Evolutionary conservation across 92 coral and sea anemone species (phyloP), one percentile per base, ranked within the genome.

Genomic region (Paramuricea clavata): DNA sequence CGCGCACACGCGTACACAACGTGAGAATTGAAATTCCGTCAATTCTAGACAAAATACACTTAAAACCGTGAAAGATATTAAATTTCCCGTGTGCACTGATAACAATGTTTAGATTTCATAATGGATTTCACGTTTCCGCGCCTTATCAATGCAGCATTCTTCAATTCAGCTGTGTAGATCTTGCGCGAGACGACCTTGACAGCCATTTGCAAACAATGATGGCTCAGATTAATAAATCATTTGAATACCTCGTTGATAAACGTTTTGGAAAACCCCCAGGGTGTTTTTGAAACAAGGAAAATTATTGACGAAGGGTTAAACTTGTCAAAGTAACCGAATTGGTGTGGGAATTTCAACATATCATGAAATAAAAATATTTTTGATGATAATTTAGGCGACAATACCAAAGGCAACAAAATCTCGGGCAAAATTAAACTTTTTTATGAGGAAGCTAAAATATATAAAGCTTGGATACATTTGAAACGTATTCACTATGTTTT

Each of bases 221-320:
- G 64, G 26, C 33, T 52, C 36, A 74, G 28, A 47, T 76, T 17
- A 50, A 76, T 76, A 76, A 76, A 49, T 76, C 82, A 50, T 30
- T 76, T 76, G 49, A 0, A 42, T 15, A 47, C 10, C 52, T 4
- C 16, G 52, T 47, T 47, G 17, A 36, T 2, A 47, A 47, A 47
- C 52, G 13, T 9, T 12, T 47, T 12, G 52, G 52, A 9, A 47
- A 5, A 12, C 52, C 16, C 16, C 23, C 62, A 17, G 7, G 5
- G 26, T 13, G 62, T 2, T 3, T 6, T 2, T 54, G 54, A 47
- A 6, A 47, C 19, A 10, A 47, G 13, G 54, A 15, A 47, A 47
- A 47, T 47, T 64, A 25, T 64, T 64, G 72, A 64, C 72, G 72
- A 64, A 1, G 7, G 2, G 72, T 13, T 33, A 64, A 33, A 23